Percentiles rank a stretch among this genome's conserved stretches.
phyloP scores from a whole-genome alignment of 1,140 invertebrate genomes.

The Brachionus sp. region DNA sequence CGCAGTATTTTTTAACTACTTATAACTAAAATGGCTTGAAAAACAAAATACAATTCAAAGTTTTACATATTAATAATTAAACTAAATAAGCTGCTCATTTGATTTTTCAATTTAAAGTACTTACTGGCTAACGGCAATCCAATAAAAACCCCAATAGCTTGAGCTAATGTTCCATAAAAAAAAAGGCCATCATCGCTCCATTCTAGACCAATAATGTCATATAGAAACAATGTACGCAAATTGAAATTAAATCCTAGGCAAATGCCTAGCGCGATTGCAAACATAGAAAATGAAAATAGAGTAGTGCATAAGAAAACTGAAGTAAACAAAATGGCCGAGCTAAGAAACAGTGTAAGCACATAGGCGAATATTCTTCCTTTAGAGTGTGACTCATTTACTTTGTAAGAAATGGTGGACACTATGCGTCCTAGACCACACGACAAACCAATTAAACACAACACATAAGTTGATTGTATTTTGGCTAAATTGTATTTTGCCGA shows the following conservation, averaged over 20 bases:
- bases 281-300: constrained; percentile 37
- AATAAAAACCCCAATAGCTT: not conserved
- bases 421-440: constrained; percentile 15
- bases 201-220: constrained; percentile 27
- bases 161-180: not conserved
- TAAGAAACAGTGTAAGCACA: constrained; percentile 15
- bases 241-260: constrained; percentile 22
- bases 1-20: too few relatives aligned
- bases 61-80: too few relatives aligned
- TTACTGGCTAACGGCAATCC: constrained; percentile 23
- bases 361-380: constrained; percentile 23
- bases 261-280: not conserved
- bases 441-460: constrained; percentile 9
- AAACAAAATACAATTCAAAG: too few relatives aligned
- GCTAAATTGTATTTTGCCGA: not conserved
- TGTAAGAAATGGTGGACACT: constrained; percentile 36
- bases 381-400: constrained; percentile 32
- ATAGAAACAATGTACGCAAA: constrained; percentile 25
- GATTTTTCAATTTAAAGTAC: not conserved
- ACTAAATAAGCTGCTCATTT: too few relatives aligned
- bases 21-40: too few relatives aligned
- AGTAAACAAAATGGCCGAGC: not conserved
- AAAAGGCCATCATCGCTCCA: constrained; percentile 41
- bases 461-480: constrained; percentile 17
- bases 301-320: constrained; percentile 16